Conservation (phyloP, 2,113 vertebrate species). For the Xenopus laevis region DNA sequence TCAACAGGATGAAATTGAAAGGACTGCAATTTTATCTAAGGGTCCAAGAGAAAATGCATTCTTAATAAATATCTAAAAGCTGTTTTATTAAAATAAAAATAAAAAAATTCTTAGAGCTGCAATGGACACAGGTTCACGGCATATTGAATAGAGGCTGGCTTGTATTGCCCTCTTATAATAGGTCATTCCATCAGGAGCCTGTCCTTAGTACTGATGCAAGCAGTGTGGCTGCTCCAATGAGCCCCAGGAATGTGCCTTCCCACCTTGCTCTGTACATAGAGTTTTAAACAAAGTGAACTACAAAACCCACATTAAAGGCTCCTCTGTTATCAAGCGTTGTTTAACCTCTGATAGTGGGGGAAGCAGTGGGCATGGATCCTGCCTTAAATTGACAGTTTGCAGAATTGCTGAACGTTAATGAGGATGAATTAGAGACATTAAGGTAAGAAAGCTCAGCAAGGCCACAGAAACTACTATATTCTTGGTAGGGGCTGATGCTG, state of each 20-base stretch:
- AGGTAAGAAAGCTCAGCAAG: too few relatives aligned
- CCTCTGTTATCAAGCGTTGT: constrained; percentile 30
- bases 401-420: too few relatives aligned
- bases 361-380: too few relatives aligned
- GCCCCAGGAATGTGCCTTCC: constrained; percentile 30
- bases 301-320: constrained; percentile 24
- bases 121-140: constrained; percentile 1
- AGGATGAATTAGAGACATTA: too few relatives aligned
- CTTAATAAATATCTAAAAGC: too few relatives aligned
- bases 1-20: too few relatives aligned
- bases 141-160: neutral
- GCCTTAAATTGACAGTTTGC: too few relatives aligned
- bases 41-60: too few relatives aligned
- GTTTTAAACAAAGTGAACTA: constrained; percentile 25
- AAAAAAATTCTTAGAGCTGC: neutral
- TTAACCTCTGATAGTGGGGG: neutral
- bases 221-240: constrained; percentile 16
- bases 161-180: constrained; percentile 7
- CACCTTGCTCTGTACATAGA: constrained; percentile 16
- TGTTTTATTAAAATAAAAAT: too few relatives aligned
- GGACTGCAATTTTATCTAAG: too few relatives aligned
- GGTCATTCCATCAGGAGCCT: constrained; percentile 9
- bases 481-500: too few relatives aligned
- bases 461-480: too few relatives aligned
- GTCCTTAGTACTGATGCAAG: constrained; percentile 1